Evolutionary conservation across 2,888 invertebrate species (phyloP).

Genomic region (Leptopterna dolabrata): DNA sequence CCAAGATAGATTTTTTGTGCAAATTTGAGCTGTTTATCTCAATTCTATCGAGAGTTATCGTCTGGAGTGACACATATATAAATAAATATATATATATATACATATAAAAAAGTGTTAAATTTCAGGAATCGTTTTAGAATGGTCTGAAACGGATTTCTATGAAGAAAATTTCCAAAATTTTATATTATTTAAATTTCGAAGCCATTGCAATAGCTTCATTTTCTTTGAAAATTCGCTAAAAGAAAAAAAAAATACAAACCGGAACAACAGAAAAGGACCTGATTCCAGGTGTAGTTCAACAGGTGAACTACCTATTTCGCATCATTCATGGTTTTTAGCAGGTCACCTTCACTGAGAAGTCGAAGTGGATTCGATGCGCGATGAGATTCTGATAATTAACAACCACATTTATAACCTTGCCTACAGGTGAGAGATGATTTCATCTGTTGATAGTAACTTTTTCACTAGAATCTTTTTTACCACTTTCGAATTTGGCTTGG

Average conservation of each 20-base stretch:
- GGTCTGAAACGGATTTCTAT: too few relatives aligned
- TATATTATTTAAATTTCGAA: too few relatives aligned
- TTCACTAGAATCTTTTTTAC: constrained; percentile 46
- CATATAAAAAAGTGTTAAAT: too few relatives aligned
- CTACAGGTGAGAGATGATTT: constrained; percentile 9
- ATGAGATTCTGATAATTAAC: constrained; percentile 6
- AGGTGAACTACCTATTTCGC: background rate
- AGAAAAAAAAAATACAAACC: background rate
- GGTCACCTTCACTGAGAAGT: background rate
- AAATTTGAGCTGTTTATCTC: too few relatives aligned
- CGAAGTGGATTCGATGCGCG: background rate
- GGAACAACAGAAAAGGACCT: background rate
- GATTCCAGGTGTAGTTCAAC: background rate
- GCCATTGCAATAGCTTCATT: too few relatives aligned
- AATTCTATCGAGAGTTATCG: too few relatives aligned
- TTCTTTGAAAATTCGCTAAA: too few relatives aligned
- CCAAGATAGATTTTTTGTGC: too few relatives aligned
- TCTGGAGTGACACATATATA: too few relatives aligned
- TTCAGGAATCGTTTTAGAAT: too few relatives aligned
- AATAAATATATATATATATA: too few relatives aligned
- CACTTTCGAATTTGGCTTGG: constrained; percentile 82
- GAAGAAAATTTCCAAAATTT: too few relatives aligned
- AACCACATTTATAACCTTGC: background rate
- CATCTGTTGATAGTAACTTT: constrained; percentile 53
- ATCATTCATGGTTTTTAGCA: background rate